Base-by-base conservation (phyloP, 2,113 vertebrate genomes). In the Phalacrocorax brasilianus region DNA sequence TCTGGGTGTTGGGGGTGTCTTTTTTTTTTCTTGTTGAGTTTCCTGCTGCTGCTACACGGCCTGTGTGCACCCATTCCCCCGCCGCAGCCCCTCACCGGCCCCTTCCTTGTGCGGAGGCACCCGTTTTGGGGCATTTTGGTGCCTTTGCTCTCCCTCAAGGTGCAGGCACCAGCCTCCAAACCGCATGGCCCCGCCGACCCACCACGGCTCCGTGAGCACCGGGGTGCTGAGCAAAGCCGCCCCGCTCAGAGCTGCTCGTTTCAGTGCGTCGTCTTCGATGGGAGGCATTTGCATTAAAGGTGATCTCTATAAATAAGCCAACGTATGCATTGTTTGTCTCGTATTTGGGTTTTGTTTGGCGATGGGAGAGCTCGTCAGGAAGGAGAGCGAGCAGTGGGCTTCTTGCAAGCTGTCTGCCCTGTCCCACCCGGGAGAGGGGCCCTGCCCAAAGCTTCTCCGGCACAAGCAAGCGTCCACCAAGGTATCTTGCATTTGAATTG, bases 41-140 rank as follows among this genome's bases (percentile, higher is more conserved):
- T 94, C 93, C 97, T 97, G 80, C 95, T 98, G 98, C 97, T 98
- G 97, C 97, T 98, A 98, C 96, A 87, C 16, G 20, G 90, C 94
- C 93, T 56, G 74, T 42, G 86, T 53, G 91, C 91, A 26, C 23
- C 61, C 18, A 1, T 62, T 62, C 49, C 58, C 81, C 45, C 1
- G 0, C 49, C 21, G 9, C 70, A 40, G 61, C 84, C 90, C 67
- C 92, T 56, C 23, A 2, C 75, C 62, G 52, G 14, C 63, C 38
- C 47, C 32, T 61, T 30, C 23, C n/a, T 68, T 1, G 0, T 11
- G 85, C 40, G 24, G 12, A 89, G 86, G 56, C 63, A 58, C 53
- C 52, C 1, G 0, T 28, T 66, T 2, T 35, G 86, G 77, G 83
- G 55, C 75, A 52, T 82, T 79, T 55, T 0, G 32, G 73, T 72